These are phyloP conservation scores for Sinosuthora webbiana DNA, from an alignment of 2,113 vertebrate genomes.

Conservation along the genomic window DNA sequence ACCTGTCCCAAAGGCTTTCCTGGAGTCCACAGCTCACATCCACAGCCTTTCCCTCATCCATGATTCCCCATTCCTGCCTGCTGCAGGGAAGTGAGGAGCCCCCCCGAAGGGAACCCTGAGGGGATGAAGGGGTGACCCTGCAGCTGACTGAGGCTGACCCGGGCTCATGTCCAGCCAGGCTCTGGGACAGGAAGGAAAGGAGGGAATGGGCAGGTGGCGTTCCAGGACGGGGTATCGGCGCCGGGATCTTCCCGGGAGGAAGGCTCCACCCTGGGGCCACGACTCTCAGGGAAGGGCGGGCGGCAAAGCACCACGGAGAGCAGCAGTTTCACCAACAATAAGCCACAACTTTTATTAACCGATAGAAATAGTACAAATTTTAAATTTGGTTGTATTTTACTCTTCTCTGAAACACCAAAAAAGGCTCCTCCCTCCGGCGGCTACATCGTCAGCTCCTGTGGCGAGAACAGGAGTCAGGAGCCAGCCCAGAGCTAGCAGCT, in stretches of 20 bases:
- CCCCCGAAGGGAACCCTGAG: not conserved
- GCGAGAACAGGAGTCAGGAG: not conserved
- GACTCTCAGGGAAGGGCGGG: not conserved
- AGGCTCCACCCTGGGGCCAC: not conserved
- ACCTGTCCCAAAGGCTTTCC: not conserved
- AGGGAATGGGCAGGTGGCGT: not conserved
- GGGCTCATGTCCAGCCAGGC: not conserved
- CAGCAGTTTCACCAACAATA: slow-evolving; percentile 79
- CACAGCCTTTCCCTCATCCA: not conserved
- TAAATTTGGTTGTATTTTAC: slow-evolving; percentile 83
- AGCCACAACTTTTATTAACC: slow-evolving; percentile 94
- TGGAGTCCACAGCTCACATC: not conserved
- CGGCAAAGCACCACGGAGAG: not conserved
- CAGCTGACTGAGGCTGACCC: not conserved
- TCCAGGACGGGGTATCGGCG: not conserved
- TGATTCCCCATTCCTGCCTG: rapidly evolving
- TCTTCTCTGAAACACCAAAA: slow-evolving; percentile 73
- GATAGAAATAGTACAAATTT: slow-evolving; percentile 99
- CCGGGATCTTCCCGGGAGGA: not conserved
- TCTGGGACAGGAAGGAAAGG: not conserved
- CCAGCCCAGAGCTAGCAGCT: rapidly evolving
- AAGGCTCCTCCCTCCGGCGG: slow-evolving; percentile 58
- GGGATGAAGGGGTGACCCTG: not conserved
- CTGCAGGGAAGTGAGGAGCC: not conserved
- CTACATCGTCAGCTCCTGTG: slow-evolving; percentile 98